Evolutionary conservation across 2,113 vertebrate species (phyloP).

Genomic region (Rattus rattus): DNA sequence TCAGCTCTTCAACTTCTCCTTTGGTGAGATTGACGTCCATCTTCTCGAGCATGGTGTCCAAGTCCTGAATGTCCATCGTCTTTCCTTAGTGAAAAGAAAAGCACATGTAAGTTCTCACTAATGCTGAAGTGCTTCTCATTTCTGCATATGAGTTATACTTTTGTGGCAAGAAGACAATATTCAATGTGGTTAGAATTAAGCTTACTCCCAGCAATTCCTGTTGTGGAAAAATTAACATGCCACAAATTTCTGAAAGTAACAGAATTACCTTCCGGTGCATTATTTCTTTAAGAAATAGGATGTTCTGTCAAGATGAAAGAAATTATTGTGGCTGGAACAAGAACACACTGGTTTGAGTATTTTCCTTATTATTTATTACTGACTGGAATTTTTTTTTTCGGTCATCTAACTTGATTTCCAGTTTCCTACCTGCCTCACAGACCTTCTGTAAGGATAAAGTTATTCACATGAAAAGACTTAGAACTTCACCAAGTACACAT

Average conservation of each 20-base stretch:
- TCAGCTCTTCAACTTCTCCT: constrained; percentile 52
- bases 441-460: not conserved
- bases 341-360: not conserved
- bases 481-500: not conserved
- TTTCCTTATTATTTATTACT: not conserved
- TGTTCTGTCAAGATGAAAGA: not conserved
- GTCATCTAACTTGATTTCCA: not conserved
- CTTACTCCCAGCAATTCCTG: not conserved
- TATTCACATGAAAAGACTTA: not conserved
- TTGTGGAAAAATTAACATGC: not conserved
- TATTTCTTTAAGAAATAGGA: constrained; percentile 28
- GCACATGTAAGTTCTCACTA: not conserved
- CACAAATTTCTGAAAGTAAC: not conserved
- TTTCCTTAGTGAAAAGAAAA: constrained; percentile 58
- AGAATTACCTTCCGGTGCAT: not conserved
- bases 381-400: not conserved
- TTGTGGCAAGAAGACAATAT: not conserved
- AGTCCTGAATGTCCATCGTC: not conserved
- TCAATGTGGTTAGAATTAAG: constrained; percentile 28
- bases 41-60: constrained; percentile 34
- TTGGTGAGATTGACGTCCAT: constrained; percentile 53
- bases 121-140: not conserved
- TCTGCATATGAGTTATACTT: not conserved
- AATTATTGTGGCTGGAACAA: not conserved
- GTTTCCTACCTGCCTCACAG: not conserved